Evolutionary conservation across 1,140 invertebrate genomes (phyloP).

Genomic region (Lordiphosa collinella): DNA sequence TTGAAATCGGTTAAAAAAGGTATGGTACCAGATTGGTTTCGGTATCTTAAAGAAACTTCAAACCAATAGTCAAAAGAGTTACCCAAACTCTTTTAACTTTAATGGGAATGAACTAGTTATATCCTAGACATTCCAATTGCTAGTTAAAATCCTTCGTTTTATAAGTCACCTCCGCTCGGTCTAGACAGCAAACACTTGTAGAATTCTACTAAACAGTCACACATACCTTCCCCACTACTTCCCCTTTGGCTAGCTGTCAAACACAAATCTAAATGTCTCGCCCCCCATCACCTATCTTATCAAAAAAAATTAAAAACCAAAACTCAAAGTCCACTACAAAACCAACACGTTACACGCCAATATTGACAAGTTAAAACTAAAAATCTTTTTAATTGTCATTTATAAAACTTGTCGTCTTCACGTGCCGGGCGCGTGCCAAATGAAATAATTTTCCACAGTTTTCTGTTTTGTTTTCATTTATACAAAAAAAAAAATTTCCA

Average conservation of each 20-base stretch:
- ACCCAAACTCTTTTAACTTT: too few species aligned
- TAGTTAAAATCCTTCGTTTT: too few species aligned
- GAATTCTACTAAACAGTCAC: slow-evolving; percentile 27
- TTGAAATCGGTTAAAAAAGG: too few species aligned
- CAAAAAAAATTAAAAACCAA: too few species aligned
- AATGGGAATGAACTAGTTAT: too few species aligned
- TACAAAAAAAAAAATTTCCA: slow-evolving; percentile 35
- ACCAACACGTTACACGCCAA: too few species aligned
- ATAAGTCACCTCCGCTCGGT: neutral
- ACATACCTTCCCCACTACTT: too few species aligned
- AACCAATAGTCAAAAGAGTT: too few species aligned
- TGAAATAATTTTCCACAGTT: slow-evolving; percentile 59
- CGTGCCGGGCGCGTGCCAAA: slow-evolving; percentile 43
- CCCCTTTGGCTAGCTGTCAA: slow-evolving; percentile 6
- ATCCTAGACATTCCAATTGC: too few species aligned
- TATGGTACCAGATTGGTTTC: too few species aligned
- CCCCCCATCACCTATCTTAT: neutral
- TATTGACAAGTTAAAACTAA: neutral
- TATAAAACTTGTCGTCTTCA: slow-evolving; percentile 12
- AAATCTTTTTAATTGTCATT: slow-evolving; percentile 4
- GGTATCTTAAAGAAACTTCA: too few species aligned
- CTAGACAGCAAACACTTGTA: slow-evolving; percentile 35
- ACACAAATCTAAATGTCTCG: slow-evolving; percentile 7
- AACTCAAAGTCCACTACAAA: too few species aligned
- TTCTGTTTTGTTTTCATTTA: slow-evolving; percentile 6